These are phyloP conservation scores for Anomalospiza imberbis DNA, from an alignment of 2,797 vertebrate genomes.

Conservation along the genomic window DNA sequence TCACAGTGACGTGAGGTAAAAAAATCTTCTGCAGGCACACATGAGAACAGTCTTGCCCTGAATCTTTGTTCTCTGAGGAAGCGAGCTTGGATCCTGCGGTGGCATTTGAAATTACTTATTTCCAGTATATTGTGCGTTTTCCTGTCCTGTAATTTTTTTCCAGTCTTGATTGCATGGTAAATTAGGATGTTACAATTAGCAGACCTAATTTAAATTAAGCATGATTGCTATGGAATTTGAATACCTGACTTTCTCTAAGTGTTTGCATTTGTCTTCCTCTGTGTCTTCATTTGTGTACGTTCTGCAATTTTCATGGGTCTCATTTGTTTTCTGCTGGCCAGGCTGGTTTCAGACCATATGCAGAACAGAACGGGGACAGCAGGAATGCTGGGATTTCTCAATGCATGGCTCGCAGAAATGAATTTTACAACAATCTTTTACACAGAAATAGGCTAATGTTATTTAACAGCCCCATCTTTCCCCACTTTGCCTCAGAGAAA, in stretches of 20 bases:
- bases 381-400: background rate
- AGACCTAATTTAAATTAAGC: constrained; percentile 31
- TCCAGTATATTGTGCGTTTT: constrained; percentile 4
- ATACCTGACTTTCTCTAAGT: background rate
- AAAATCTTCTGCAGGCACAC: background rate
- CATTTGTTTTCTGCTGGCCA: background rate
- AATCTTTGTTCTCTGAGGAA: background rate
- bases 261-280: constrained; percentile 11
- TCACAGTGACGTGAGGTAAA: background rate
- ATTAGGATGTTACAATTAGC: constrained; percentile 23
- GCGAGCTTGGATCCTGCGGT: background rate
- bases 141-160: constrained; percentile 19
- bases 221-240: constrained; percentile 3
- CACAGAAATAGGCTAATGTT: background rate
- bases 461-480: background rate
- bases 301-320: background rate
- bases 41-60: background rate
- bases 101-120: constrained; percentile 18
- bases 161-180: constrained; percentile 17
- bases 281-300: background rate
- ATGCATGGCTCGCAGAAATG: background rate
- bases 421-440: background rate
- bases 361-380: background rate
- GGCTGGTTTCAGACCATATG: background rate
- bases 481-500: background rate